phyloP scores from a whole-genome alignment of 1,140 invertebrate species.

The Delia radicum region DNA sequence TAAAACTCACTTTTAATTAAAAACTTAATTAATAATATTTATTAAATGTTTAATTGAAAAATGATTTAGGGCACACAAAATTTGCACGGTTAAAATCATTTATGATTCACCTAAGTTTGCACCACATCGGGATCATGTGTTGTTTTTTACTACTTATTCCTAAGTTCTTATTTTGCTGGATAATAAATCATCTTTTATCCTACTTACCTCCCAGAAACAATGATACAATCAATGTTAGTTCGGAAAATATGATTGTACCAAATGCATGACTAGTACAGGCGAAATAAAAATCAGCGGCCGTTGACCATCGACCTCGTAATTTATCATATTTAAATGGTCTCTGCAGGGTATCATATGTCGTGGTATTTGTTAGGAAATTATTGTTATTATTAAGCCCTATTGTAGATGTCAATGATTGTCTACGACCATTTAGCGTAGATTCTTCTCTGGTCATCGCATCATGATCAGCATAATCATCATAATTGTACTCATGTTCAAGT shows the following conservation, averaged over 20 bases:
- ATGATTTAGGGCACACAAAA: too few species aligned
- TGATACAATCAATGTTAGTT: conserved; percentile 39
- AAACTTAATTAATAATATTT: too few species aligned
- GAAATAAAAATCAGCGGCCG: conserved; percentile 50
- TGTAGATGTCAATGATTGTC: not conserved
- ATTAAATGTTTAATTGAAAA: too few species aligned
- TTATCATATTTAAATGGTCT: conserved; percentile 48
- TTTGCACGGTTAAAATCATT: too few species aligned
- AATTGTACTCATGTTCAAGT: conserved; percentile 2
- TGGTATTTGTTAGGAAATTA: conserved; percentile 27
- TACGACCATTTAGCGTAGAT: not conserved
- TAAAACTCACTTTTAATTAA: too few species aligned
- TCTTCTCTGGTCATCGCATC: not conserved
- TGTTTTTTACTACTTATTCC: too few species aligned
- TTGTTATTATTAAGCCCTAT: conserved; percentile 20
- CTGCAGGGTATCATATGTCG: conserved; percentile 44
- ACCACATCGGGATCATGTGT: too few species aligned
- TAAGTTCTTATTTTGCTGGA: too few species aligned
- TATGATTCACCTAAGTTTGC: too few species aligned
- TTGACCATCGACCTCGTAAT: conserved; percentile 45
- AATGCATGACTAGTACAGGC: conserved; percentile 48
- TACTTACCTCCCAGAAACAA: conserved; percentile 46
- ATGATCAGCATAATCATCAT: conserved; percentile 12
- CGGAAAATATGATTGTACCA: conserved; percentile 45
- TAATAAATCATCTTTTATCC: not conserved